Conservation (phyloP, 2,888 invertebrate species). For the Rhopalosiphum nymphaeae region DNA sequence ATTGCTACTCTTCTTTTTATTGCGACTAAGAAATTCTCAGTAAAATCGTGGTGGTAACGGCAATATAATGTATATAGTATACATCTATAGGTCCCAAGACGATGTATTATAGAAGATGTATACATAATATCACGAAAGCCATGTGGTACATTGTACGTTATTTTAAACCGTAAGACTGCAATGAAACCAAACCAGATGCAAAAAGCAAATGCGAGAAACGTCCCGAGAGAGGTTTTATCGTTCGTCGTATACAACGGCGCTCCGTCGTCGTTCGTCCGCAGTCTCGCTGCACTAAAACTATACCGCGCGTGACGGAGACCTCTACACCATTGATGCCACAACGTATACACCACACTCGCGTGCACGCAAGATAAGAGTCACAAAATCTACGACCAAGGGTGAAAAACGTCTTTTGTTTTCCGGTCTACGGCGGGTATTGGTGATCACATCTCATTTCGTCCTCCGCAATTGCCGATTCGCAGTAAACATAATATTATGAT, state of each 20-base stretch:
- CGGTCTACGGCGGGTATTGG: background rate
- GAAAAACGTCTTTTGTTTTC: background rate
- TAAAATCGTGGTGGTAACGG: background rate
- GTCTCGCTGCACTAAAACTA: background rate
- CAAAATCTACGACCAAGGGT: background rate
- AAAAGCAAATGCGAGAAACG: background rate
- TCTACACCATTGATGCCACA: background rate
- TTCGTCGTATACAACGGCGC: background rate
- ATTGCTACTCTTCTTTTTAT: background rate
- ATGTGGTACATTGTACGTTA: background rate
- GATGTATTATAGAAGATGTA: background rate
- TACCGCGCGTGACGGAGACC: background rate
- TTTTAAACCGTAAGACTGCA: conserved; percentile 10
- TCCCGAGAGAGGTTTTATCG: background rate
- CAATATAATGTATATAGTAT: no score
- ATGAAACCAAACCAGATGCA: conserved; percentile 18
- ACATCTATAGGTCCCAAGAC: background rate
- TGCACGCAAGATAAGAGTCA: background rate
- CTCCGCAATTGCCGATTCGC: background rate
- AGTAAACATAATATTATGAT: background rate
- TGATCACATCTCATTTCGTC: background rate
- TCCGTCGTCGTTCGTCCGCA: background rate
- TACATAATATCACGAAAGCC: background rate
- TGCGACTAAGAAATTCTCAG: background rate
- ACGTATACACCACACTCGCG: background rate